phyloP scores from a whole-genome alignment of 2,888 invertebrate species.

The Morpho achilles region DNA sequence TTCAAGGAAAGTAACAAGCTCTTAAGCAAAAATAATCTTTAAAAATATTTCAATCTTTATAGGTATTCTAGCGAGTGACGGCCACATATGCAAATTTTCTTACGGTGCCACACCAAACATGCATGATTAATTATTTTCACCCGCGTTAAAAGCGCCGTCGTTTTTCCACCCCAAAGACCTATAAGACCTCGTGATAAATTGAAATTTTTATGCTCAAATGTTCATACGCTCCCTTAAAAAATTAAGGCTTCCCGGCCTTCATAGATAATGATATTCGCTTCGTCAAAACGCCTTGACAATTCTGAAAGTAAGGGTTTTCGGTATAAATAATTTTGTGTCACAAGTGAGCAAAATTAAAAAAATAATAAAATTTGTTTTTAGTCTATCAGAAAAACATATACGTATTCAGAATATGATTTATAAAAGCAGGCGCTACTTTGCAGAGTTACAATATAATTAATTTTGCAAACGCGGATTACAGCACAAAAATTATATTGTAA shows the following conservation, averaged over 20 bases:
- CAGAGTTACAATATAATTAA: too few species aligned
- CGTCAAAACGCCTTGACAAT: conserved; percentile 2
- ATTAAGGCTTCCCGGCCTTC: conserved; percentile 5
- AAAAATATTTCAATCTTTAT: too few species aligned
- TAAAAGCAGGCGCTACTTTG: too few species aligned
- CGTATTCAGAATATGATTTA: too few species aligned
- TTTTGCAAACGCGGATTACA: too few species aligned
- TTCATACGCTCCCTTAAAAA: conserved; percentile 13
- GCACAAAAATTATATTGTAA: too few species aligned
- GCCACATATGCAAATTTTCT: conserved; percentile 19
- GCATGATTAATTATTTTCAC: conserved; percentile 26
- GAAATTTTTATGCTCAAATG: conserved; percentile 22
- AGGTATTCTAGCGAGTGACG: background rate
- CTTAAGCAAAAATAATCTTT: too few species aligned
- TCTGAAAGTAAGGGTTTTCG: background rate
- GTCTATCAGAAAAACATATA: too few species aligned
- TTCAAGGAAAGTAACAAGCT: too few species aligned
- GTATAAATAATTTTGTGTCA: too few species aligned
- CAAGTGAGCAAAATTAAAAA: too few species aligned
- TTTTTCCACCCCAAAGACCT: conserved; percentile 22
- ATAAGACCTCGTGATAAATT: conserved; percentile 24
- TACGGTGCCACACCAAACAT: conserved; percentile 15
- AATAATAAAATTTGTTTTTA: too few species aligned
- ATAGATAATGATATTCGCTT: conserved; percentile 6
- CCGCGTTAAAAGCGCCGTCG: conserved; percentile 20